Evolutionary conservation across 2,113 vertebrate species (phyloP).

Genomic region (Drymodes brunneopygia): DNA sequence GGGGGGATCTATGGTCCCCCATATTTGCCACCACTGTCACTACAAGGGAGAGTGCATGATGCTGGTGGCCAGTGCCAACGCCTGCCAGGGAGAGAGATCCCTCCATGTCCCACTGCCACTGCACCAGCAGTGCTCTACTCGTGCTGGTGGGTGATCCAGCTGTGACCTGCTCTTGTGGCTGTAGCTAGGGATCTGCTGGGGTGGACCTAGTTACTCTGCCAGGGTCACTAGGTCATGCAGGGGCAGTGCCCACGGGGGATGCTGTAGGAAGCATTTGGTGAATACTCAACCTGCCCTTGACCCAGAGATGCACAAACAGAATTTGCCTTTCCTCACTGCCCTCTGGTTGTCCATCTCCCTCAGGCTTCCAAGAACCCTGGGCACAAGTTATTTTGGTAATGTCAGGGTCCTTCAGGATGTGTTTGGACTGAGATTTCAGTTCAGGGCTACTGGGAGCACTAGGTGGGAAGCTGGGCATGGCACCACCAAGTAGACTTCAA

Average conservation of each 20-base stretch:
- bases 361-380: not conserved
- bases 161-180: rapidly evolving
- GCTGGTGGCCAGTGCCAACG: not conserved
- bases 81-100: not conserved
- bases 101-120: not conserved
- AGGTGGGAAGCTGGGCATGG: not conserved
- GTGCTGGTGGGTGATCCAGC: rapidly evolving
- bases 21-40: not conserved
- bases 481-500: not conserved
- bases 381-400: not conserved
- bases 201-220: rapidly evolving
- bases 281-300: not conserved
- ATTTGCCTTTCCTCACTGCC: not conserved
- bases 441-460: not conserved
- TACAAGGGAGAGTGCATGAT: rapidly evolving
- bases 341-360: not conserved
- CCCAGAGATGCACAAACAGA: not conserved
- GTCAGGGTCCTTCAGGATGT: not conserved
- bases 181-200: not conserved
- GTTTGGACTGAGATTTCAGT: not conserved
- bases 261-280: not conserved
- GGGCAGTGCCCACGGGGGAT: not conserved
- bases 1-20: not conserved
- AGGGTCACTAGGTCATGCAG: not conserved
- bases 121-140: not conserved